Conservation (phyloP, 2,113 vertebrate species). For the Leucopsar rothschildi region DNA sequence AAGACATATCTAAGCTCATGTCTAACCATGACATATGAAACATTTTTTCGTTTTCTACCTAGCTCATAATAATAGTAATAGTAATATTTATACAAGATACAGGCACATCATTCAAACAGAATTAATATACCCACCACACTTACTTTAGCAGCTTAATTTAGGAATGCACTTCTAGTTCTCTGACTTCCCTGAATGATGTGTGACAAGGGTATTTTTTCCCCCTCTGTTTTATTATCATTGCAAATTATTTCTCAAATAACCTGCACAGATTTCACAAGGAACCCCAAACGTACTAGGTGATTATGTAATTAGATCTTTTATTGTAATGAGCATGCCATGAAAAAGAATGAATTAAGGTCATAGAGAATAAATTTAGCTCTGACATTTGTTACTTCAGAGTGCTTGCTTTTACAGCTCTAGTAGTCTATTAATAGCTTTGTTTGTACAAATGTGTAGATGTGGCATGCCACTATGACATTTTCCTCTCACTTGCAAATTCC, state of each 20-base stretch:
- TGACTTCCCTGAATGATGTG: background rate
- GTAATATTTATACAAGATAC: background rate
- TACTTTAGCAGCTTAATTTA: background rate
- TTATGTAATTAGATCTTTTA: background rate
- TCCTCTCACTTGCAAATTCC: background rate
- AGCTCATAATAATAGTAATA: background rate
- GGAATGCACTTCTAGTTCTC: background rate
- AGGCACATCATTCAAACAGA: background rate
- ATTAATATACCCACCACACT: background rate
- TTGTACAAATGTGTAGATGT: background rate
- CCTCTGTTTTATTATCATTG: background rate
- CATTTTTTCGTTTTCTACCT: background rate
- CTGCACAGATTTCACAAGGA: background rate
- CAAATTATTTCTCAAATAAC: background rate
- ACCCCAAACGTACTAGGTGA: background rate
- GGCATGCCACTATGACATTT: background rate
- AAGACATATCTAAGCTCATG: background rate
- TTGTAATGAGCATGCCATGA: background rate
- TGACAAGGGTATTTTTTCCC: background rate
- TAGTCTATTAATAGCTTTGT: background rate
- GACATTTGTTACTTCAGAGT: background rate
- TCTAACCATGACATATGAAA: background rate
- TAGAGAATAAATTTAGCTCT: background rate
- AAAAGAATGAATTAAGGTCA: constrained; percentile 6
- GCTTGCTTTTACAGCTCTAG: background rate